Evolutionary conservation across 2,113 vertebrate species (phyloP), one percentile per base, ranked within the genome.

Genomic region (Potamarius usumacintae): DNA sequence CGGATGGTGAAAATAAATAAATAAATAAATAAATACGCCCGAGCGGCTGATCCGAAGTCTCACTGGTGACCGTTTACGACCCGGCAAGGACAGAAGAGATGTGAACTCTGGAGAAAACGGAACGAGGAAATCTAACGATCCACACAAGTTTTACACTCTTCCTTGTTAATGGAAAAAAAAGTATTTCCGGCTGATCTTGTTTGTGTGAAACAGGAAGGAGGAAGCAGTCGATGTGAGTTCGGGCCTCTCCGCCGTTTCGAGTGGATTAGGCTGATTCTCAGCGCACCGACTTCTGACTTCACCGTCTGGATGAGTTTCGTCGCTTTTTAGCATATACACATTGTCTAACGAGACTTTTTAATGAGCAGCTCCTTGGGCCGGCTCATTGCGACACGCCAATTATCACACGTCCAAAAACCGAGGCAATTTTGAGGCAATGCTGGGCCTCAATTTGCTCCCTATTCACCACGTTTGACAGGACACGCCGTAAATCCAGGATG

Each of bases 181-280:
- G 83, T 87, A 83, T 77, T 92, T 67, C 87, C 87, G 72, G 52
- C 91, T 90, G 88, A 89, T 89, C 85, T 87, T 89, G 90, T 93
- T 89, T 60, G 60, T 91, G 89, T 91, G 90, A 91, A 88, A 92
- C 91, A 88, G 80, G 81, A 85, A 88, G 69, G 72, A 85, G 89
- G 83, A 79, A 52, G 22, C 0, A 20, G 85, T 22, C 12, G 88
- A 90, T 93, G 82, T 89, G 92, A 91, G 93, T 34, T 42, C 63
- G 3, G 8, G n/a, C 25, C 25, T 11, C 11, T 8, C 92, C 4
- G 27, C 5, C 7, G 17, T 92, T 83, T 88, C 89, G 90, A 74
- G 34, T 10, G 14, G 14, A 27, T 34, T 34, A 34, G 71, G 71
- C 71, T 74, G 34, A 7, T 72, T 48, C 27, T 72, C 71, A 1